Base-by-base conservation (phyloP, 2,797 vertebrate genomes). In the Tenualosa ilisha region DNA sequence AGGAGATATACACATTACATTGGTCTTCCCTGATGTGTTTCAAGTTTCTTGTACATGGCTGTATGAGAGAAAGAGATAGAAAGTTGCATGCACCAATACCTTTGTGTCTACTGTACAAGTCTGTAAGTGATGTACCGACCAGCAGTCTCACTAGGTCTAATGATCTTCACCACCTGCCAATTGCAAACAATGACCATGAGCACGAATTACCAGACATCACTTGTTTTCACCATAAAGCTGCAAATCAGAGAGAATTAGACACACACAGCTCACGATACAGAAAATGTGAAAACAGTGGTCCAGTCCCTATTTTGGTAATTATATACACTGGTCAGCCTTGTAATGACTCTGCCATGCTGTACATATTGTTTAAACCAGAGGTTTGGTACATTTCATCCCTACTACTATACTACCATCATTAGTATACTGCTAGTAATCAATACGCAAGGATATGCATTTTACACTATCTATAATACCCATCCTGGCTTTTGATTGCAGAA, bases 121-220 rank as follows among this genome's bases (percentile, higher is more conserved):
- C 98, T 94, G 95, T 99, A 99, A 63, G 98, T 99, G 94, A 99
- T 99, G 93, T 99, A 99, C 54, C 98, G 94, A 46, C 98, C 97
- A 0, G 98, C 98, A 0, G 97, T 99, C 94, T 99, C 97, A 8
- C 98, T 99, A 0, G 98, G 98, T 82, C 98, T 92, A 84, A 99
- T 99, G 90, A 99, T 99, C 94, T 99, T 99, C 85, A 99, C 98
- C 6, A 99, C 98, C 98, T 99, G 88, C 2, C 40, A 46, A 46
- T 79, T 20, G 22, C 17, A 79, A 17, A 46, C 6, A 56, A 31
- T 51, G 0, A 40, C 26, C 26, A 72, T 2, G 65, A 72, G 26
- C 26, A 72, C 31, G 15, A 13, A 31, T 31, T 46, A 79, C 63
- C 24, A 68, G 11, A 8, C 26, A 68, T 2, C 11, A 3, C 8